Evolutionary conservation across 2,888 invertebrate species (phyloP).

Genomic region (Cosmia trapezina): DNA sequence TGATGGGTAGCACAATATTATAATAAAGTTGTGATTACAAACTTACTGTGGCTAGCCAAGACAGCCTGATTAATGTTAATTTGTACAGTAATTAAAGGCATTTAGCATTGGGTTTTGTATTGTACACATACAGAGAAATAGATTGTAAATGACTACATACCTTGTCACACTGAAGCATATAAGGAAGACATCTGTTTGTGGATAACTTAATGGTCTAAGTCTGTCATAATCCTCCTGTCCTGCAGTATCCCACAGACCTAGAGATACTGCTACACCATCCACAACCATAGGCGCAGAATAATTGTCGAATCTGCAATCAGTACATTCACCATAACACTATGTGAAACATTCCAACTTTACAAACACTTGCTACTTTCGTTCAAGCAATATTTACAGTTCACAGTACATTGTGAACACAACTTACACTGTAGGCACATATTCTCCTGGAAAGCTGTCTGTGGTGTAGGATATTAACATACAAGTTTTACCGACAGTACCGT

Average conservation of each 20-base stretch:
- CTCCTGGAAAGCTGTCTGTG: slow-evolving; percentile 97
- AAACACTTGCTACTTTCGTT: slow-evolving; percentile 5
- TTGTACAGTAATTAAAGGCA: slow-evolving; percentile 35
- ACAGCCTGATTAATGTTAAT: slow-evolving; percentile 42
- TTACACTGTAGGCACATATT: slow-evolving; percentile 98
- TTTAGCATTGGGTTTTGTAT: slow-evolving; percentile 15
- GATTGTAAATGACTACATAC: slow-evolving; percentile 69
- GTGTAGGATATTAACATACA: slow-evolving; percentile 98
- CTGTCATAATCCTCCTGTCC: slow-evolving; percentile 99
- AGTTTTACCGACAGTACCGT: slow-evolving; percentile 98
- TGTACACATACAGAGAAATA: slow-evolving; percentile 1
- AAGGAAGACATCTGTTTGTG: slow-evolving; percentile 99
- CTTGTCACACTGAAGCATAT: slow-evolving; percentile 99
- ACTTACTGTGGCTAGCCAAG: slow-evolving; percentile 15
- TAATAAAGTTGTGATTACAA: slow-evolving; percentile 11
- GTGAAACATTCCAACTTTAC: slow-evolving; percentile 12
- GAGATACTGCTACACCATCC: slow-evolving; percentile 98
- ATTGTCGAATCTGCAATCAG: slow-evolving; percentile 96
- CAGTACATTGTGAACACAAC: slow-evolving; percentile 77
- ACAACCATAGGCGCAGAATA: slow-evolving; percentile 99
- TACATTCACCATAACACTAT: slow-evolving; percentile 15
- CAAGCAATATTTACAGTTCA: slow-evolving; percentile 30
- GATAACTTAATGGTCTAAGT: slow-evolving; percentile 98
- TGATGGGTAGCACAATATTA: background rate
- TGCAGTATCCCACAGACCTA: slow-evolving; percentile 99